These are phyloP conservation scores for Rhombomys opimus DNA, from an alignment of 2,113 vertebrate species.

Conservation along the genomic window DNA sequence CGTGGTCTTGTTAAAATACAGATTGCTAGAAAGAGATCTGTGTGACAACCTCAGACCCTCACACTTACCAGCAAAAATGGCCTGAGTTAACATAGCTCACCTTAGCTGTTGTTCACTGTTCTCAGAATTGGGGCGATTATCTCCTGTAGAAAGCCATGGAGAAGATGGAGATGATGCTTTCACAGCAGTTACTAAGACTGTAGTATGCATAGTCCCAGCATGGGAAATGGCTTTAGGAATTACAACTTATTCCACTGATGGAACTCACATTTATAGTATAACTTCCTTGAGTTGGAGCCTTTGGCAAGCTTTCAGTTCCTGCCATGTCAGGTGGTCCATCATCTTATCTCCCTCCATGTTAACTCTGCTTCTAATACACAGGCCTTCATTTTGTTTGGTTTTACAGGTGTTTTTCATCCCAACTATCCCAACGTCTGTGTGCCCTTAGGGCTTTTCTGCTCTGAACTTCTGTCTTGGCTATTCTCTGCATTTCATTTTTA, in stretches of 20 bases:
- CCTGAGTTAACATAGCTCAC: neutral
- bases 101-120: neutral
- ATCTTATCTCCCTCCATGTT: neutral
- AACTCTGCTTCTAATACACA: accelerated
- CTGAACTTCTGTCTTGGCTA: neutral
- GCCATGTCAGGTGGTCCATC: too few species aligned
- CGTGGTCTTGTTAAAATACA: neutral
- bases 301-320: neutral
- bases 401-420: neutral
- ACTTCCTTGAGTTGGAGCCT: neutral
- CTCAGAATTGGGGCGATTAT: neutral
- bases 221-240: neutral
- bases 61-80: neutral
- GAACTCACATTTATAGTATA: neutral
- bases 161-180: neutral
- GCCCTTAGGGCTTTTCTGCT: neutral
- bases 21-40: neutral
- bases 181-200: neutral
- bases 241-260: neutral
- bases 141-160: too few species aligned
- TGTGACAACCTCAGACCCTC: neutral
- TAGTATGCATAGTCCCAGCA: accelerated
- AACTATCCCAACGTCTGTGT: neutral
- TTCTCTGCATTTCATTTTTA: accelerated
- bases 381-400: neutral